Base-by-base conservation (phyloP, 2,888 invertebrate genomes). In the Watsonalla binaria region DNA sequence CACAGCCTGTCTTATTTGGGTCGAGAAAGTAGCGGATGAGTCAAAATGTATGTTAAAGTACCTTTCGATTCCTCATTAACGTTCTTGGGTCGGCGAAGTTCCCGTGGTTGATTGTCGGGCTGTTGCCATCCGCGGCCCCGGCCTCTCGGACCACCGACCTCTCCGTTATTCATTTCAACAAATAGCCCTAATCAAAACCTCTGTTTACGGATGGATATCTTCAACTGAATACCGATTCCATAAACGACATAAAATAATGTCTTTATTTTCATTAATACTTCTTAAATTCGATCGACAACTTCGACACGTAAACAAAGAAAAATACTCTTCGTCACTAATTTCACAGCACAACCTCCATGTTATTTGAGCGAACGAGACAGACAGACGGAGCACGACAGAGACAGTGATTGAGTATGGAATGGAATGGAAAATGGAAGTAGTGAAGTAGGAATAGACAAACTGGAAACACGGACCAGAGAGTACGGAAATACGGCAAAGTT, bases 251-350 rank as follows among this genome's bases (percentile, higher is more conserved):
- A 61, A 67, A 72, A 60, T 57, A 58, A 47, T 59, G 63, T 57
- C 55, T 60, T 56, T 54, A 59, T 54, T 61, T 52, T 62, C 53
- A 51, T 61, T 61, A 52, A 67, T 60, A 42, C 9, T 63, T 62
- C 59, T 55, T 60, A 54, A 55, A 65, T 51, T 71, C 65, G 65
- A 70, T 74, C 66, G 62, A 67, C 61, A 59, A 74, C 76, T 78
- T 80, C 82, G 86, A 89, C 90, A 90, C 90, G 90, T 90, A 90
- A 90, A 90, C 90, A 90, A 89, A 88, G 88, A 80, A 84, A 83
- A 84, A 72, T 76, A 77, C 68, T 77, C 75, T 79, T 76, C 76
- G 75, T 72, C 68, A 78, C 71, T 72, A 73, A 71, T 74, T 76
- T 80, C 74, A 82, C 77, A 70, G 76, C 74, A 73, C 73, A 75